phyloP scores from a whole-genome alignment of 37 sponge, comb jelly and placozoan species.

The Lycopodina hypogea region DNA sequence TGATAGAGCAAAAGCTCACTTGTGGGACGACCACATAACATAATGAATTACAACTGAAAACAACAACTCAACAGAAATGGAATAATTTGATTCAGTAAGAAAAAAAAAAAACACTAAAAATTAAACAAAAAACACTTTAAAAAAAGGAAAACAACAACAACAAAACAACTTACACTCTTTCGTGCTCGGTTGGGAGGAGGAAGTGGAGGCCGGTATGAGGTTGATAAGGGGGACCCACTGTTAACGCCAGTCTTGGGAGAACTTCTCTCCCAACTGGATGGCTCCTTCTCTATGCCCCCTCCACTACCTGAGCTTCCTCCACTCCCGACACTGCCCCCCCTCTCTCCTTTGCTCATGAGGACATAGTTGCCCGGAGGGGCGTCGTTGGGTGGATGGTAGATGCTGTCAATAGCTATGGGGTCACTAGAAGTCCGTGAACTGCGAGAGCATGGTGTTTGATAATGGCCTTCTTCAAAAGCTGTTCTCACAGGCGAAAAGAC shows the following conservation, averaged over 20 bases:
- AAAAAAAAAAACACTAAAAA: too few species aligned
- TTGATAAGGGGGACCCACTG: not conserved
- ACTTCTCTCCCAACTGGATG: not conserved
- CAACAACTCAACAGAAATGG: too few species aligned
- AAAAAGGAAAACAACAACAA: too few species aligned
- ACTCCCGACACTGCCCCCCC: not conserved
- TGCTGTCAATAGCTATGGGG: slow-evolving; percentile 18
- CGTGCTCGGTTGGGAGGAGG: slow-evolving; percentile 29
- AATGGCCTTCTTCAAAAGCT: slow-evolving; percentile 1
- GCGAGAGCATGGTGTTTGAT: not conserved
- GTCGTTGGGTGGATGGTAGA: not conserved
- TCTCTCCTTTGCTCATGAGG: not conserved
- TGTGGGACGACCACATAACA: too few species aligned
- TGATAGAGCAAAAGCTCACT: too few species aligned
- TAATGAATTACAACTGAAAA: too few species aligned
- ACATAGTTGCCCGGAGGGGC: not conserved
- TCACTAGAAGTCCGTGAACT: not conserved
- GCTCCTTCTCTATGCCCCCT: not conserved
- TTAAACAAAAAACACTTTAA: too few species aligned
- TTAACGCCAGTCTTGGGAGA: not conserved
- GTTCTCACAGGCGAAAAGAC: not conserved
- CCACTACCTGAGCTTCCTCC: not conserved
- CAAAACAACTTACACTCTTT: slow-evolving; percentile 24
- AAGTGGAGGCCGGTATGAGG: slow-evolving; percentile 20
- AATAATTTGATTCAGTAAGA: too few species aligned